These are phyloP conservation scores for Danaus plexippus DNA, from an alignment of 1,140 invertebrate genomes.

Conservation along the genomic window DNA sequence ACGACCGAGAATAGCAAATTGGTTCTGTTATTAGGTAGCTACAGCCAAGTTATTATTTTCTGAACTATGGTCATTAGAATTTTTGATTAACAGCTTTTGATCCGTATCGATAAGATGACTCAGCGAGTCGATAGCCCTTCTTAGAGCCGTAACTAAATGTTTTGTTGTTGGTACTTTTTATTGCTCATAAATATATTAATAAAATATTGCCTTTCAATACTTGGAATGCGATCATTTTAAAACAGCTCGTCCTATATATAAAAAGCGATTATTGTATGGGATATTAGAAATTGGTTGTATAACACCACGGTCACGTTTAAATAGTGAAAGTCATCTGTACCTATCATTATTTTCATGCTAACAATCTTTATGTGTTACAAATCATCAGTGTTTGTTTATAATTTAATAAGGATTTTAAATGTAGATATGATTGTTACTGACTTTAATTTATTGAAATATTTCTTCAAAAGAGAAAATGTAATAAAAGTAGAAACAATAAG, in stretches of 20 bases:
- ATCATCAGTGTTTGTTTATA: background rate
- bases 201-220: conserved; percentile 29
- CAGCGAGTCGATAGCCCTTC: conserved; percentile 56
- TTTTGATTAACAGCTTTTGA: conserved; percentile 70
- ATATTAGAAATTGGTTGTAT: too few species aligned
- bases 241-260: too few species aligned
- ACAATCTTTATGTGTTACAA: background rate
- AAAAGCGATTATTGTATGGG: too few species aligned
- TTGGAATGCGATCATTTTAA: conserved; percentile 5
- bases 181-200: conserved; percentile 55
- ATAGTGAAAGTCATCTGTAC: too few species aligned
- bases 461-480: too few species aligned
- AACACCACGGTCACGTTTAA: too few species aligned
- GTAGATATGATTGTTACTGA: too few species aligned
- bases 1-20: conserved; percentile 5
- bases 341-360: background rate
- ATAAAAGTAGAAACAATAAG: conserved; percentile 3
- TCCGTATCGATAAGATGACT: conserved; percentile 66
- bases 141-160: conserved; percentile 60
- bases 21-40: conserved; percentile 31
- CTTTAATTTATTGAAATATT: too few species aligned
- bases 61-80: conserved; percentile 71
- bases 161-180: conserved; percentile 51
- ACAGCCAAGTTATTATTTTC: conserved; percentile 70
- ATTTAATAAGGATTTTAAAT: too few species aligned